Conservation (phyloP, 2,797 vertebrate genomes). For the Hydrolagus colliei region DNA sequence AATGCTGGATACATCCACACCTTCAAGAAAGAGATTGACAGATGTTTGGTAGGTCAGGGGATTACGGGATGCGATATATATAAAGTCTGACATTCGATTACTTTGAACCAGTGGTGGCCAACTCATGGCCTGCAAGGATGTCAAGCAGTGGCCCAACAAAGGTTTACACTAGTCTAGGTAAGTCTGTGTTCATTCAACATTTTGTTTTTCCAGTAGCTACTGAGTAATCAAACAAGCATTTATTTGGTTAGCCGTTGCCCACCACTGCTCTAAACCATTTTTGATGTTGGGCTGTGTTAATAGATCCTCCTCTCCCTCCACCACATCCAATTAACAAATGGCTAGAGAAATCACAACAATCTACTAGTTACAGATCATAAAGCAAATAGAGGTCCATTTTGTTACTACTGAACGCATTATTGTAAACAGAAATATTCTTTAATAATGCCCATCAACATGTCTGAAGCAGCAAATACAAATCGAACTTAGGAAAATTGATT, state of each 20-base stretch:
- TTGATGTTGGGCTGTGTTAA: background rate
- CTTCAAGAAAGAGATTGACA: too few species aligned
- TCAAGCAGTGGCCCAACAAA: too few species aligned
- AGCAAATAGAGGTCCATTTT: background rate
- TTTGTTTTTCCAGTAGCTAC: too few species aligned
- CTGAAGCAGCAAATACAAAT: background rate
- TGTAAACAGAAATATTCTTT: background rate
- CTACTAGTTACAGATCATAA: slow-evolving; percentile 10
- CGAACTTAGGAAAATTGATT: background rate
- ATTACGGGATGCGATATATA: background rate
- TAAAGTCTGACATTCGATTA: background rate
- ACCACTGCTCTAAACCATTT: background rate
- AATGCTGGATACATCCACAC: too few species aligned
- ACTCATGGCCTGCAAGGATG: too few species aligned
- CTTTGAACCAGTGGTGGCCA: background rate
- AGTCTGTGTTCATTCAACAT: too few species aligned
- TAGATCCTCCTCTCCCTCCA: background rate
- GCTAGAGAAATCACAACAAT: background rate
- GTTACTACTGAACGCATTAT: background rate
- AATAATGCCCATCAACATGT: background rate
- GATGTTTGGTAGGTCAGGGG: background rate
- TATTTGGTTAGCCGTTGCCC: background rate
- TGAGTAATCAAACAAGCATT: too few species aligned
- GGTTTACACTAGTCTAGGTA: too few species aligned
- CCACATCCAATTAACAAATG: background rate